Percentiles rank a stretch among this genome's conserved stretches.
These are phyloP conservation scores for Palloptera scutellata DNA, from an alignment of 2,888 invertebrate species.

Conservation along the genomic window DNA sequence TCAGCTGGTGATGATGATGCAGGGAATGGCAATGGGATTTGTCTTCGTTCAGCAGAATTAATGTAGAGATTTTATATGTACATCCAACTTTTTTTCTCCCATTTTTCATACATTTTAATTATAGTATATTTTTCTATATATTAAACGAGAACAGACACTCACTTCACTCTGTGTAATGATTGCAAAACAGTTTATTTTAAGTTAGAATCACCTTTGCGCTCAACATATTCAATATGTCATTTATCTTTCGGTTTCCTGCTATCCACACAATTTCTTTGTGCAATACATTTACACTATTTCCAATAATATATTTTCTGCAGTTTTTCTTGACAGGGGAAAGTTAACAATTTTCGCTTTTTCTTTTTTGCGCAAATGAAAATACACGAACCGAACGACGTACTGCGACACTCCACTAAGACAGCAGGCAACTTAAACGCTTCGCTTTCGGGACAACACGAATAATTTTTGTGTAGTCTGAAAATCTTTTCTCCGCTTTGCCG, in stretches of 20 bases:
- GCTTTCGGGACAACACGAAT: constrained; percentile 45
- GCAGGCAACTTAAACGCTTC: constrained; percentile 32
- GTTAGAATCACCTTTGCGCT: not conserved
- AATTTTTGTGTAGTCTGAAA: constrained; percentile 49
- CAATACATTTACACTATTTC: too few relatives aligned
- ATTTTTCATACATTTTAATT: too few relatives aligned
- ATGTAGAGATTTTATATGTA: constrained; percentile 1
- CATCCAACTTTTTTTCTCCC: not conserved
- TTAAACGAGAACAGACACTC: too few relatives aligned
- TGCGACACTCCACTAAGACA: too few relatives aligned
- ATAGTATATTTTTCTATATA: too few relatives aligned
- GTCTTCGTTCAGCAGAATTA: not conserved
- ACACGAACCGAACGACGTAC: not conserved
- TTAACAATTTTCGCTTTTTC: constrained; percentile 22
- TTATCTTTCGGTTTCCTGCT: too few relatives aligned
- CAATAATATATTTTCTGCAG: constrained; percentile 13
- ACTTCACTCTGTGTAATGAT: not conserved
- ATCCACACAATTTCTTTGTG: too few relatives aligned
- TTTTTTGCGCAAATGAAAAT: constrained; percentile 16
- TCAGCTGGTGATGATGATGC: too few relatives aligned
- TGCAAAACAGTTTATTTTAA: constrained; percentile 17
- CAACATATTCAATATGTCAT: too few relatives aligned
- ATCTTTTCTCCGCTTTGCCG: constrained; percentile 40
- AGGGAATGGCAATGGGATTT: not conserved
- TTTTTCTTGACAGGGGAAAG: constrained; percentile 27